Evolutionary conservation across 1,140 invertebrate genomes (phyloP), one percentile per base, ranked within the genome.

Genomic region (Mercenaria mercenaria): DNA sequence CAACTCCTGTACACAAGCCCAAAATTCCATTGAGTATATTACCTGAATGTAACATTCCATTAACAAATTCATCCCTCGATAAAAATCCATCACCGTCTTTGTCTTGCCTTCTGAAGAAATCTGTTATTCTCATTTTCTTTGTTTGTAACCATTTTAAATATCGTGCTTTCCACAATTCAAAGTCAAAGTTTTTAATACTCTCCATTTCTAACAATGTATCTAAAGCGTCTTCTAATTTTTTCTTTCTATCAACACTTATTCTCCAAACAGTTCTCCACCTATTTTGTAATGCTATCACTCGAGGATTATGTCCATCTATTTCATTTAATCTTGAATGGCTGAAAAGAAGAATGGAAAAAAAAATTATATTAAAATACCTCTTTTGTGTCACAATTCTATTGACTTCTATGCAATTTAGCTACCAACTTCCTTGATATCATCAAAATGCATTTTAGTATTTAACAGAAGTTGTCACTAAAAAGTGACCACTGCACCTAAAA

Each of bases 101-200:
- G 96, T 99, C 99, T 97, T 99, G 99, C 96, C 99, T 98, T 79
- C 99, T 97, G 97, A 99, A 99, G 92, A 99, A 97, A 96, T 99
- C 99, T 82, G 99, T 99, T 74, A 99, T 97, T 64, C 99, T 97
- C 56, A 99, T 99, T 96, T 99, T 99, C 97, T 99, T 99, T 96
- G 99, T 98, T 95, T 99, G 99, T 97, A 99, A 99, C 97, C 99
- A 99, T 95, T 99, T 99, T 91, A 99, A 96, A 97, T 99, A 99
- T 97, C 99, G 91, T 52, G 93, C 89, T 92, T 99, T 98, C 99
- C 99, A 99, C 93, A 99, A 98, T 95, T 99, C 99, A 98, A 99
- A 99, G 93, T 99, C 99, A 97, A 99, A 99, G 97, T 99, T 99
- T 94, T 99, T 98, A 23, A 96, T 94, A 81, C 94, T 95, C 79